Percentiles rank a stretch among this genome's conserved stretches.
Evolutionary conservation across 1,140 invertebrate genomes (phyloP).

Genomic region (Calosoma granatense): DNA sequence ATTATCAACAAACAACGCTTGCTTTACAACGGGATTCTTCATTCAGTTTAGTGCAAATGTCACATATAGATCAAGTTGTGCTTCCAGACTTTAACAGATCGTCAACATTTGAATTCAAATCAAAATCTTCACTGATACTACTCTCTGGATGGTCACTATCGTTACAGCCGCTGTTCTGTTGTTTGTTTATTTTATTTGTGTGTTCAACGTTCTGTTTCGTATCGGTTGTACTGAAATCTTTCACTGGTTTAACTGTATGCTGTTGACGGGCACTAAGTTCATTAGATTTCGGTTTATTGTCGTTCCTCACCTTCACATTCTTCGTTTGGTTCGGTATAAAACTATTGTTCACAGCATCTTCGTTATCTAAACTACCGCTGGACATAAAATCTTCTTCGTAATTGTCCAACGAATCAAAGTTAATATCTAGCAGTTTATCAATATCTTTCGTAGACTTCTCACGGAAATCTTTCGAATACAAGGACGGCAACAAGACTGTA

Average conservation of each 20-base stretch:
- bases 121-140: constrained; percentile 13
- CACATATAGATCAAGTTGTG: not conserved
- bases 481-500: constrained; percentile 25
- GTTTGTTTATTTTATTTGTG: no score
- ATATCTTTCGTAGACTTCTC: constrained; percentile 23
- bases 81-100: constrained; percentile 12
- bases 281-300: no score
- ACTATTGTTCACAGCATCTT: no score
- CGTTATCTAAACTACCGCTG: constrained; percentile 15
- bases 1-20: no score
- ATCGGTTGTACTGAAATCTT: no score
- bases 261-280: not conserved
- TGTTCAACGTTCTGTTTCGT: no score
- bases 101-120: constrained; percentile 13
- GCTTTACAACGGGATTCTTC: no score
- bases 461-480: constrained; percentile 27
- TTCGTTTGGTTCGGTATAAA: not conserved
- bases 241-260: not conserved
- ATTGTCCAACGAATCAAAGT: constrained; percentile 16
- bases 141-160: no score
- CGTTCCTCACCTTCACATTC: no score
- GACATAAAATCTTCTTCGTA: constrained; percentile 30
- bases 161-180: no score
- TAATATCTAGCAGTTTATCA: constrained; percentile 23
- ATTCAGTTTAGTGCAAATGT: no score